A percentile compares a stretch with the other conserved stretches of the same genome.
phyloP scores from a whole-genome alignment of 2,113 vertebrate genomes.

The Eretmochelys imbricata region DNA sequence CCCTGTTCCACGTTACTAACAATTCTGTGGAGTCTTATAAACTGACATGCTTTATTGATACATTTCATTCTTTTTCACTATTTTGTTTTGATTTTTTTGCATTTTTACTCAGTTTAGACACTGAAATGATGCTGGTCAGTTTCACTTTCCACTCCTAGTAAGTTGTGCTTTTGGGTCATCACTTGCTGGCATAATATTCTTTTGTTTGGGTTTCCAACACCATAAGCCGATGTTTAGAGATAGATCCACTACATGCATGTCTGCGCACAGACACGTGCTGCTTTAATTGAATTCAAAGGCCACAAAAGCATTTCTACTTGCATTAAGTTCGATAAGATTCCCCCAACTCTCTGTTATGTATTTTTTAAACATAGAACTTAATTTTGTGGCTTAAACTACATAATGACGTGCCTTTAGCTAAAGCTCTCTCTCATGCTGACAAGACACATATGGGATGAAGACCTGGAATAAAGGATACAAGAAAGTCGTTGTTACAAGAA shows the following conservation, averaged over 20 bases:
- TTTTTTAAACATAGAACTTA: neutral
- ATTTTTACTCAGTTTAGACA: too few relatives aligned
- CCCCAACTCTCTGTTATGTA: rapidly evolving
- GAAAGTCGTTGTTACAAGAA: rapidly evolving
- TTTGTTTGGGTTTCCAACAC: rapidly evolving
- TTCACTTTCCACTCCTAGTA: neutral
- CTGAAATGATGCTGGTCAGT: neutral
- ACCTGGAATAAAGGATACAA: neutral
- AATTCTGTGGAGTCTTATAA: too few relatives aligned
- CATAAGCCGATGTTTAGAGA: neutral
- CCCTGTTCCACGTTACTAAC: too few relatives aligned
- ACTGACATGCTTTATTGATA: too few relatives aligned
- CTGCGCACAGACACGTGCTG: neutral
- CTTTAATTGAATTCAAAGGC: rapidly evolving
- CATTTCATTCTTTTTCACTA: too few relatives aligned
- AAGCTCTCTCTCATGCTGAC: neutral
- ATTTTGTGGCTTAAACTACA: neutral
- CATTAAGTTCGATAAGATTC: rapidly evolving
- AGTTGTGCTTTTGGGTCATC: neutral
- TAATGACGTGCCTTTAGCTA: rapidly evolving
- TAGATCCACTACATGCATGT: too few relatives aligned
- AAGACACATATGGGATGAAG: rapidly evolving
- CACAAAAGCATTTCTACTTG: rapidly evolving
- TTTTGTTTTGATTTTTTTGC: too few relatives aligned
- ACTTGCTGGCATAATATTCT: neutral